A percentile compares a stretch with the other conserved stretches of the same genome.
Evolutionary conservation across 2,888 invertebrate species (phyloP).

Genomic region (Cancer borealis): DNA sequence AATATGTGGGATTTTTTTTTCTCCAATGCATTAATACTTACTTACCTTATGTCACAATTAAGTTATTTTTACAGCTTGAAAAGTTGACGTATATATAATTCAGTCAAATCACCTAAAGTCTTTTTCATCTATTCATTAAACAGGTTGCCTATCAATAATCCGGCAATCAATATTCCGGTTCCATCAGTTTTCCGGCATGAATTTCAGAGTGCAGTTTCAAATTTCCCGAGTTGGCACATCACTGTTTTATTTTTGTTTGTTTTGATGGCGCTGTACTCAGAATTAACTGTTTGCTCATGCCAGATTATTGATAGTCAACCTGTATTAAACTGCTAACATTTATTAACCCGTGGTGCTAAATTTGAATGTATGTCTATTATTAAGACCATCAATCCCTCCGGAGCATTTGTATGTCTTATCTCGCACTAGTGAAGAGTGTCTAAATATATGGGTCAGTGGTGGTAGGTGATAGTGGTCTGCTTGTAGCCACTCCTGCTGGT

Average conservation of each 20-base stretch:
- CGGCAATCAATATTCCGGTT: too few relatives aligned
- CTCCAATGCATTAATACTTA: background rate
- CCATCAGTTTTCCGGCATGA: too few relatives aligned
- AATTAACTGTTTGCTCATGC: too few relatives aligned
- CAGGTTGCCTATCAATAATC: too few relatives aligned
- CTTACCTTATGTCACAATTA: slow-evolving; percentile 9
- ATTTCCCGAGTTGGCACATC: too few relatives aligned
- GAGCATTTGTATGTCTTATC: slow-evolving; percentile 51
- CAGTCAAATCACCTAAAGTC: background rate
- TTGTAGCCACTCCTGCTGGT: slow-evolving; percentile 5
- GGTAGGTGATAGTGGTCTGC: slow-evolving; percentile 47
- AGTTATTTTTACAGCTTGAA: background rate
- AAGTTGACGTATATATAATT: background rate
- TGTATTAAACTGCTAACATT: background rate
- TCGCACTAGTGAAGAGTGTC: slow-evolving; percentile 38
- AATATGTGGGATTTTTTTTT: background rate
- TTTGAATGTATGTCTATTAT: background rate
- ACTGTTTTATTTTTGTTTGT: too few relatives aligned
- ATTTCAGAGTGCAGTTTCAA: too few relatives aligned
- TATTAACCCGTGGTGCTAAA: slow-evolving; percentile 32
- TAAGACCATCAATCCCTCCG: slow-evolving; percentile 10
- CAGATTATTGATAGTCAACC: too few relatives aligned
- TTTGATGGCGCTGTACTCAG: too few relatives aligned
- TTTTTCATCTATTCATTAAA: background rate
- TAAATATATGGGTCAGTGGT: slow-evolving; percentile 55